Percentiles rank a stretch among this genome's conserved stretches.
Evolutionary conservation across 2,797 vertebrate species (phyloP).

Genomic region (Leptoclinus maculatus): DNA sequence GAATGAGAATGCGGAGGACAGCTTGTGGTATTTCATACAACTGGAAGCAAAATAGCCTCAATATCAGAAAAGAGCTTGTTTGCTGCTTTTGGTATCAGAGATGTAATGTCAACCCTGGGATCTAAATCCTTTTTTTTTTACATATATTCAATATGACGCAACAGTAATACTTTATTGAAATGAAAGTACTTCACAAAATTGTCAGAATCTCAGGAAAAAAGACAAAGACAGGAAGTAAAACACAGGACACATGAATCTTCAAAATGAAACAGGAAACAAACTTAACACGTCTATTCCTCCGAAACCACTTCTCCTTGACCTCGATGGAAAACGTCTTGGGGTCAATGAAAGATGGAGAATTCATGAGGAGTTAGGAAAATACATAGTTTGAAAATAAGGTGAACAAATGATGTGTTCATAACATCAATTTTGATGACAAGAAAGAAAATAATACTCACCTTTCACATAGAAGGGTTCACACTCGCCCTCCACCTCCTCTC

Average conservation of each 20-base stretch:
- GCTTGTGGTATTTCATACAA: slow-evolving; percentile 61
- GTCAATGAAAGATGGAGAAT: too few species aligned
- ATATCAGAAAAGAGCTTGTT: slow-evolving; percentile 48
- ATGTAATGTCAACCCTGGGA: slow-evolving; percentile 35
- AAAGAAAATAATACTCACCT: too few species aligned
- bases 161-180: not conserved
- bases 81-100: slow-evolving; percentile 27
- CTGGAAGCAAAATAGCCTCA: slow-evolving; percentile 62
- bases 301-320: too few species aligned
- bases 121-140: slow-evolving; percentile 22
- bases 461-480: too few species aligned
- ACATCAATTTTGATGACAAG: too few species aligned
- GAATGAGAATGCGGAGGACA: slow-evolving; percentile 66
- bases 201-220: not conserved
- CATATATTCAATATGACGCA: slow-evolving; percentile 17
- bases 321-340: too few species aligned
- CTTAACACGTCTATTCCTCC: too few species aligned
- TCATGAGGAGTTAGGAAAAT: too few species aligned
- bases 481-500: too few species aligned
- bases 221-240: not conserved
- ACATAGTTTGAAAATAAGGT: too few species aligned
- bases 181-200: not conserved
- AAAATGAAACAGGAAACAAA: not conserved
- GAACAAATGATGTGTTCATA: too few species aligned
- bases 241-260: not conserved